Percentiles rank a stretch among this genome's conserved stretches.
phyloP scores from a whole-genome alignment of 2,888 invertebrate species.

The Noctua fimbriata region DNA sequence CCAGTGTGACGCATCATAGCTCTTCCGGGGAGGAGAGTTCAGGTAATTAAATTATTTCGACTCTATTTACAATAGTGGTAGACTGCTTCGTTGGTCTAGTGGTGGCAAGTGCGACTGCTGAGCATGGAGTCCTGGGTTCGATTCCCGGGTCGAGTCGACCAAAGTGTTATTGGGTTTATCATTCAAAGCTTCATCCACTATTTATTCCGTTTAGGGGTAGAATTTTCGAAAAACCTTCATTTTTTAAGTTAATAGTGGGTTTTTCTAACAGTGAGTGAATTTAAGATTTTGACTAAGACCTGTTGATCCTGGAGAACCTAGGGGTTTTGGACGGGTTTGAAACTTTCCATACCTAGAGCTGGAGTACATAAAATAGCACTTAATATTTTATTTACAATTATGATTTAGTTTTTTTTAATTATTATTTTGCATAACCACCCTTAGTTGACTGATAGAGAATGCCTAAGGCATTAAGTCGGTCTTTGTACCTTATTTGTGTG shows the following conservation, averaged over 20 bases:
- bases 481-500: not conserved
- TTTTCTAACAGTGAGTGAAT: no score
- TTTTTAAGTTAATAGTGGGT: not conserved
- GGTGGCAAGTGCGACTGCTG: no score
- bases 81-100: no score
- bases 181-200: not conserved
- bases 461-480: not conserved
- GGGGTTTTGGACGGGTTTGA: no score
- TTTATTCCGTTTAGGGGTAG: not conserved
- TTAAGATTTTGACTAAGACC: no score
- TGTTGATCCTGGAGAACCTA: no score
- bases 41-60: conserved; percentile 70
- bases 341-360: no score
- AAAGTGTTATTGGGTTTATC: no score
- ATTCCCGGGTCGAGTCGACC: no score
- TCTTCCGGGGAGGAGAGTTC: conserved; percentile 87
- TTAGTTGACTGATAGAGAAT: not conserved
- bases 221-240: not conserved
- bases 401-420: not conserved
- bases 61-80: not conserved
- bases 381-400: no score
- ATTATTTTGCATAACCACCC: not conserved
- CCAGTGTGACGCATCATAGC: conserved; percentile 80
- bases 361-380: not conserved
- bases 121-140: no score